Conservation (phyloP, 1,140 invertebrate species). For the Glomeris maerens region DNA sequence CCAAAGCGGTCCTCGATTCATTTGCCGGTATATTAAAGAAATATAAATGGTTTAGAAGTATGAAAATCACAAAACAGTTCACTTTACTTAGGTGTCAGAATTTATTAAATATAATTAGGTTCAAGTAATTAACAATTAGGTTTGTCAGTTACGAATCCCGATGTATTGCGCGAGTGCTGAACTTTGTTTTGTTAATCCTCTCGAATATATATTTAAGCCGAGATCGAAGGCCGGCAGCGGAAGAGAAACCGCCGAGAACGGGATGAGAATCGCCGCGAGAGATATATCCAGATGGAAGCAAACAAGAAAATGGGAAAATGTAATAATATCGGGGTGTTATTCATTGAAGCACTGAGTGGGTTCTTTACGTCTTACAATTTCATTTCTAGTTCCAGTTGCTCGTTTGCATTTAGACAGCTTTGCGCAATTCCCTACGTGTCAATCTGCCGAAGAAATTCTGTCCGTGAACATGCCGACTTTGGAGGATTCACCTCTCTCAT, state of each 20-base stretch:
- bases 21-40: conserved; percentile 43
- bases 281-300: conserved; percentile 51
- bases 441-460: too few relatives aligned
- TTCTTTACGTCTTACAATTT: not conserved
- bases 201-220: conserved; percentile 31
- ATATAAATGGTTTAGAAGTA: not conserved
- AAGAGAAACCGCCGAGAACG: conserved; percentile 44
- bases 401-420: conserved; percentile 38
- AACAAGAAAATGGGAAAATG: conserved; percentile 47
- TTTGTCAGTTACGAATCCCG: too few relatives aligned
- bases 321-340: conserved; percentile 18
- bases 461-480: not conserved
- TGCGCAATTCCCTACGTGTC: conserved; percentile 54
- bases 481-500: too few relatives aligned
- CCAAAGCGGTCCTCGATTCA: conserved; percentile 42
- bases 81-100: too few relatives aligned
- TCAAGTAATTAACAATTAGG: conserved; percentile 14
- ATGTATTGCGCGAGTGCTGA: too few relatives aligned
- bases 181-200: conserved; percentile 2
- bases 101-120: conserved; percentile 1
- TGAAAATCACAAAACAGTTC: too few relatives aligned
- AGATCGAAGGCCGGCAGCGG: conserved; percentile 46
- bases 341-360: not conserved
- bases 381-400: conserved; percentile 35
- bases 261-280: conserved; percentile 54